Percentiles rank a stretch among this genome's conserved stretches.
These are phyloP conservation scores for Meliscaeva auricollis DNA, from an alignment of 2,888 invertebrate genomes.

Conservation along the genomic window DNA sequence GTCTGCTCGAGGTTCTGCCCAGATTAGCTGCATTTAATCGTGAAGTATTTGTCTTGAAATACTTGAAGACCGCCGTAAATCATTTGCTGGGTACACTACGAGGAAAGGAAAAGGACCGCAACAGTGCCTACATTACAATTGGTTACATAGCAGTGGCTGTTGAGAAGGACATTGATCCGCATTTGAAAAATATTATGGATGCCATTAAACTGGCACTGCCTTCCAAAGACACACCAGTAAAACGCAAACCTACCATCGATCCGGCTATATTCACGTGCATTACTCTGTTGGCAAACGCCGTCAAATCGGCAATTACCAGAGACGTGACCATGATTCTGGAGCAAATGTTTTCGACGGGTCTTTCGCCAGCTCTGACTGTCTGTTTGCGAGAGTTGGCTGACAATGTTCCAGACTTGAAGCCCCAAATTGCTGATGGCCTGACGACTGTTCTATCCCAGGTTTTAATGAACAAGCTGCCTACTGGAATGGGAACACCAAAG, in stretches of 20 bases:
- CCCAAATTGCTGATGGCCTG: constrained; percentile 96
- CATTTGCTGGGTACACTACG: constrained; percentile 91
- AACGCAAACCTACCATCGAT: constrained; percentile 90
- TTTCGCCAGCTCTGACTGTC: constrained; percentile 95
- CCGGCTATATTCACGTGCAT: constrained; percentile 97
- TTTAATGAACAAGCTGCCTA: constrained; percentile 93
- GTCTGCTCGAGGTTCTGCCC: constrained; percentile 94
- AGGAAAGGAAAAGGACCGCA: constrained; percentile 93
- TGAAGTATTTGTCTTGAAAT: constrained; percentile 90
- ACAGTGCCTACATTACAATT: constrained; percentile 94
- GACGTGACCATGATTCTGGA: constrained; percentile 94
- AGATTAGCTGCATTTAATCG: constrained; percentile 97
- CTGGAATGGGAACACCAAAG: constrained; percentile 90
- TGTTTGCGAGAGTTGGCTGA: constrained; percentile 95
- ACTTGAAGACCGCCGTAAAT: constrained; percentile 90
- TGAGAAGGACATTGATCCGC: constrained; percentile 91
- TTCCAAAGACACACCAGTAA: constrained; percentile 90
- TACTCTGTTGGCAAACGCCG: constrained; percentile 94
- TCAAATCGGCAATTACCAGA: constrained; percentile 90
- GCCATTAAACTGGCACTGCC: constrained; percentile 91
- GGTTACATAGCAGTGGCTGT: constrained; percentile 96
- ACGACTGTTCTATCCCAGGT: constrained; percentile 96
- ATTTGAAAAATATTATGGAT: constrained; percentile 94
- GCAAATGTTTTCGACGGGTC: constrained; percentile 95
- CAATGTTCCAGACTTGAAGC: constrained; percentile 93